Evolutionary conservation across 2,113 vertebrate species (phyloP).

Genomic region (Centropristis striata): DNA sequence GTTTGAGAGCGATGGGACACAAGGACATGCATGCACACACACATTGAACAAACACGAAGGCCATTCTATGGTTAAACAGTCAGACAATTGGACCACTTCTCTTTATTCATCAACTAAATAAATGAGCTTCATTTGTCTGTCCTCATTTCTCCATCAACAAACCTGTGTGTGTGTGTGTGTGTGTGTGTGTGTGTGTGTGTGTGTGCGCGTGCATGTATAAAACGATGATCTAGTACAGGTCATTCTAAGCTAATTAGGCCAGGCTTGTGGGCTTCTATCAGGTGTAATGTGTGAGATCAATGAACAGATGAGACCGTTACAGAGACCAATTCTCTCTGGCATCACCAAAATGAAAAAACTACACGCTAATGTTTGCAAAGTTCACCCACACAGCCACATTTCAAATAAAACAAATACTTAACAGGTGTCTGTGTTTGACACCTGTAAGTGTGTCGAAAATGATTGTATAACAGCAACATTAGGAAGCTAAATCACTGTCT

Average conservation of each 20-base stretch:
- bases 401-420: neutral
- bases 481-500: neutral
- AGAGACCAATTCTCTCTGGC: constrained; percentile 65
- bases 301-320: constrained; percentile 71
- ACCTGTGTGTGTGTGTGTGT: constrained; percentile 40
- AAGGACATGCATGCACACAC: constrained; percentile 47
- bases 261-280: constrained; percentile 75
- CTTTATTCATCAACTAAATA: constrained; percentile 78
- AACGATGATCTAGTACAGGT: constrained; percentile 68
- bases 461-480: neutral
- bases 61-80: constrained; percentile 71
- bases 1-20: constrained; percentile 63
- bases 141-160: constrained; percentile 64
- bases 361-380: neutral
- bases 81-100: constrained; percentile 79
- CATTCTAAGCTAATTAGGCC: constrained; percentile 83
- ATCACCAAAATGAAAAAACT: constrained; percentile 66
- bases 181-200: constrained; percentile 21
- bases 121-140: constrained; percentile 75
- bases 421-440: neutral
- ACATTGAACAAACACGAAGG: constrained; percentile 58
- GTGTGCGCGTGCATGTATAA: constrained; percentile 27
- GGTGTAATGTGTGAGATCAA: constrained; percentile 78
- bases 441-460: neutral
- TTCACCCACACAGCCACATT: neutral